These are phyloP conservation scores for Polydrusus tereticollis DNA, from an alignment of 2,888 invertebrate genomes.

Conservation along the genomic window DNA sequence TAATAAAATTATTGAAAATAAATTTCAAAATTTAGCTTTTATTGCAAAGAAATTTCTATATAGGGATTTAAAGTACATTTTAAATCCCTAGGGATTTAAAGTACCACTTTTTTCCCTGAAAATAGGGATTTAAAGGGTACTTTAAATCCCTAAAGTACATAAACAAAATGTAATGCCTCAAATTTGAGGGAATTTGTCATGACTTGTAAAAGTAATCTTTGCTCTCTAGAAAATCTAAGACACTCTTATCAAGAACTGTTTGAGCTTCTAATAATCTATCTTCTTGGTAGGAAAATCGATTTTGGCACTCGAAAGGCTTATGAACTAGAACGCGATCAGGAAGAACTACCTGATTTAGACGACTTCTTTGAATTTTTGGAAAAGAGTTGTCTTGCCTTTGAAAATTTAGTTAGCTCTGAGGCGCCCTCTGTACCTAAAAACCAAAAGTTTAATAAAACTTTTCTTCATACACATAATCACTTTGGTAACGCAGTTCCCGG, in stretches of 20 bases:
- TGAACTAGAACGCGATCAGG: conserved; percentile 8
- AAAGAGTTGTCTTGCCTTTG: conserved; percentile 27
- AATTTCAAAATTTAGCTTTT: no score
- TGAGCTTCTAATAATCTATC: conserved; percentile 14
- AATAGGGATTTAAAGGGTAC: no score
- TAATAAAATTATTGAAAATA: no score
- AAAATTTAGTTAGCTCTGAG: conserved; percentile 10
- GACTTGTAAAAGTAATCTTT: conserved; percentile 19
- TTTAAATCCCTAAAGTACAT: no score
- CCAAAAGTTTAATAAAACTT: neutral
- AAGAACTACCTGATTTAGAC: conserved; percentile 16
- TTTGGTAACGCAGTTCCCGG: neutral
- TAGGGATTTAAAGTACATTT: no score
- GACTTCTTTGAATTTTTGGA: no score
- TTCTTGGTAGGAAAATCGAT: conserved; percentile 17
- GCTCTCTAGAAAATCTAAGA: conserved; percentile 24
- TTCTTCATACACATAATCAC: neutral
- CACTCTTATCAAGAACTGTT: conserved; percentile 7
- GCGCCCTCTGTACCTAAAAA: neutral
- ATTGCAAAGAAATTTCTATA: no score
- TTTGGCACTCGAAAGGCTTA: conserved; percentile 14
- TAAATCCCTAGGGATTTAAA: no score
- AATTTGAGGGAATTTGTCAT: conserved; percentile 35
- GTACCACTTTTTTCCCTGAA: no score
- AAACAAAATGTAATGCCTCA: conserved; percentile 16